These are phyloP conservation scores for Augochlorella aurata DNA, from an alignment of 2,888 invertebrate genomes.

Conservation along the genomic window DNA sequence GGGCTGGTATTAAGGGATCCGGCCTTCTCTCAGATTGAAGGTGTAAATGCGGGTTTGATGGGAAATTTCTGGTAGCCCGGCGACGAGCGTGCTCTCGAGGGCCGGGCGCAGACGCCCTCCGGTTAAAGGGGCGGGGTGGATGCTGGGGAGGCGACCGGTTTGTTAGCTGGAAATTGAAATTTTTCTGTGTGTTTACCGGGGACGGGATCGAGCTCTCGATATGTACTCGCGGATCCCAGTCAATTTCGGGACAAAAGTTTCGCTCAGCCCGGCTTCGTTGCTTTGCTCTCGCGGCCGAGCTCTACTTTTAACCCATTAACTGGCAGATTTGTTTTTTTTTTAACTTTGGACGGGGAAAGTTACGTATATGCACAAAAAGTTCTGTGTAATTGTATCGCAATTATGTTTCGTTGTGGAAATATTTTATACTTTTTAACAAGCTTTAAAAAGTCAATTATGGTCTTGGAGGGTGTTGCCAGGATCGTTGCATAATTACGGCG, in stretches of 20 bases:
- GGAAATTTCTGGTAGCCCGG: constrained; percentile 48
- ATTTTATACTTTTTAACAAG: too few relatives aligned
- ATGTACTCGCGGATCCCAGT: constrained; percentile 5
- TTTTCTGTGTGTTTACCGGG: not conserved
- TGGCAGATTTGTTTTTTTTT: too few relatives aligned
- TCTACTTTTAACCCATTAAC: too few relatives aligned
- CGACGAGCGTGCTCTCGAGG: not conserved
- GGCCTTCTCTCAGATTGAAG: constrained; percentile 39
- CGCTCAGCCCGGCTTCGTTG: not conserved
- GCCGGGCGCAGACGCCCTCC: not conserved
- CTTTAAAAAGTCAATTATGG: too few relatives aligned
- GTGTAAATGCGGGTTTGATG: constrained; percentile 55
- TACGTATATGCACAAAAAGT: too few relatives aligned
- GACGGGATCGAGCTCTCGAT: not conserved
- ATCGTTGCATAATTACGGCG: too few relatives aligned
- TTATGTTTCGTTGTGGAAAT: too few relatives aligned
- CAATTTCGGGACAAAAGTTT: not conserved
- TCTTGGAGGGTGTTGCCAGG: too few relatives aligned
- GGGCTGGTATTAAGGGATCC: constrained; percentile 44
- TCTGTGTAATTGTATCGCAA: too few relatives aligned
- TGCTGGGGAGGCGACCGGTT: not conserved
- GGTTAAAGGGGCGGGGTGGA: not conserved
- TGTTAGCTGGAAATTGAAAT: constrained; percentile 17
- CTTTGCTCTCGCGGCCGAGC: not conserved
- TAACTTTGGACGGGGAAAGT: too few relatives aligned